Base-by-base conservation (phyloP, 2,797 vertebrate species). In the Coccyzus lansbergi region DNA sequence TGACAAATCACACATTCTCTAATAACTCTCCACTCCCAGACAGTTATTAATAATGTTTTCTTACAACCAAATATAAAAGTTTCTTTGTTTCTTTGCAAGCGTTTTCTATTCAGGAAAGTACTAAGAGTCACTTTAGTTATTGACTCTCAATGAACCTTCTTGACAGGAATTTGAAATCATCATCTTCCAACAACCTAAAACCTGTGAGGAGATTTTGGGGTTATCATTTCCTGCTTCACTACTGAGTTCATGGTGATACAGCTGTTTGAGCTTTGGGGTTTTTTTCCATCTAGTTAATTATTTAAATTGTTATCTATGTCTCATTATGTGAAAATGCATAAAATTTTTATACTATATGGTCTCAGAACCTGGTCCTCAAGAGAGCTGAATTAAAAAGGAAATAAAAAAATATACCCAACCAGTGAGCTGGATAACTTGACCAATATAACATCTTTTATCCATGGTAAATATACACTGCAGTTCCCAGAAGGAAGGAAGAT, bases 1-100 rank as follows among this genome's bases (percentile, higher is more conserved):
- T 95, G 86, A 96, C 84, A 96, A 90, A 95, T 95, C 83, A 67
- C 86, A 79, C 60, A 46, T 91, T 78, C 51, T 60, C 18, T 76
- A 95, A 80, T 87, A 91, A 80, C 71, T 75, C 36, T 75, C 34
- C 12, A 38, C 67, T 96, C 55, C 71, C 34, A 71, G 83, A 86
- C 19, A 72, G 36, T 12, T 87, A 92, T 90, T 93, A 88, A 95
- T 91, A 95, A 91, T 83, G 40, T 13, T 90, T 79, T 93, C 86
- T 82, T 90, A 90, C 88, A 89, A 93, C 31, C 51, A 84, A 95
- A 84, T 91, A 77, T 88, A 56, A 90, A 72, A 18, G n/a, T 2
- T 0, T 3, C 24, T 70, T 62, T 72, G 22, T 55, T 81, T 21
- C 15, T 88, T 88, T 80, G 33, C 13, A 82, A 93, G 34, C 82